Evolutionary conservation across 2,888 invertebrate species (phyloP).

Genomic region (Lamellibrachia satsuma): DNA sequence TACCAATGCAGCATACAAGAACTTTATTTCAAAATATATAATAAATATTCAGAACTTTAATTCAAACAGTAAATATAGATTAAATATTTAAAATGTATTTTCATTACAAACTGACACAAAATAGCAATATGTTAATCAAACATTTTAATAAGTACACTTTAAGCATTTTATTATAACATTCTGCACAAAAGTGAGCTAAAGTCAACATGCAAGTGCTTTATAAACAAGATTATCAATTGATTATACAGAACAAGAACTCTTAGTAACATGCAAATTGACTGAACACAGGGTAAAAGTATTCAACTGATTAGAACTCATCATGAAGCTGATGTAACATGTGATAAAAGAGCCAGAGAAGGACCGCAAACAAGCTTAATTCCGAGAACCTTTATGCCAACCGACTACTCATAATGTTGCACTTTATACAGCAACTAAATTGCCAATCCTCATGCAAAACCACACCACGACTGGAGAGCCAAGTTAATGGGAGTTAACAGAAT

Average conservation of each 20-base stretch:
- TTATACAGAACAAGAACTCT: background rate
- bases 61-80: background rate
- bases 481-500: slow-evolving; percentile 6
- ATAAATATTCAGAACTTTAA: background rate
- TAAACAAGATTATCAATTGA: background rate
- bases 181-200: background rate
- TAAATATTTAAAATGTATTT: background rate
- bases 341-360: background rate
- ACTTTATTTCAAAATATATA: background rate
- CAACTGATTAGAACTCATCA: background rate
- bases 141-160: background rate
- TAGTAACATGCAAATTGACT: background rate
- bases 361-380: background rate
- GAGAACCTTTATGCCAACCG: background rate
- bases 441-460: background rate
- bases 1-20: background rate
- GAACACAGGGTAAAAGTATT: background rate
- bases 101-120: background rate
- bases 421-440: background rate
- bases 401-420: background rate
- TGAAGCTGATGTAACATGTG: background rate
- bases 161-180: background rate
- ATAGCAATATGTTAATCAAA: background rate
- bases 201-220: background rate
- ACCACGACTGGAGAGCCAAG: background rate